Conservation (phyloP, 2,113 vertebrate species). For the Pogonocichla stellata region DNA sequence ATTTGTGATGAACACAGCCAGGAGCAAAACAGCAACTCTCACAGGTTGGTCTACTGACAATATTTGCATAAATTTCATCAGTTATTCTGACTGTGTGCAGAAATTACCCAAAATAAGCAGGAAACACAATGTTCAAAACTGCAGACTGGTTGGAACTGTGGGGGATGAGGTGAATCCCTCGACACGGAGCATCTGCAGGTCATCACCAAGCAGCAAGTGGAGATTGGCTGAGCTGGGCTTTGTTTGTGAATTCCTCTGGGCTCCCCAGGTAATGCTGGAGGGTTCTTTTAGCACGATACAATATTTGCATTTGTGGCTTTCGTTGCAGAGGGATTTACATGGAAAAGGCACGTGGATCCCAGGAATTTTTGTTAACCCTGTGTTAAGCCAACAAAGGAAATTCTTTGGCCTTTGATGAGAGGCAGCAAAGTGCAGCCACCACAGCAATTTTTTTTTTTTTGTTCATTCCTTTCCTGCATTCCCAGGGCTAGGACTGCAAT, state of each 20-base stretch:
- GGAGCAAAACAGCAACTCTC: neutral
- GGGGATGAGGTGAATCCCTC: neutral
- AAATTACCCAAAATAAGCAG: neutral
- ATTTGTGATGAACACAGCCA: neutral
- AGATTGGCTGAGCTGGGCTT: neutral
- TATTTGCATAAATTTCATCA: neutral
- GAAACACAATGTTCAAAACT: neutral
- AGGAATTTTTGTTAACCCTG: neutral
- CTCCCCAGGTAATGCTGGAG: neutral
- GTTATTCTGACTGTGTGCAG: neutral
- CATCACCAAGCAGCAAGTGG: neutral
- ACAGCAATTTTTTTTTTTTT: neutral
- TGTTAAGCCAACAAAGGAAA: neutral
- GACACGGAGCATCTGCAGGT: accelerated
- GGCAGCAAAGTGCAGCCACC: neutral
- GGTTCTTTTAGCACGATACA: neutral
- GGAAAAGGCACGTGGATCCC: neutral
- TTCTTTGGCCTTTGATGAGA: neutral
- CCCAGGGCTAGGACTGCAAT: accelerated
- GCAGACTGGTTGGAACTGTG: accelerated
- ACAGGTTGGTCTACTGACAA: accelerated
- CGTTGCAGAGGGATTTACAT: neutral
- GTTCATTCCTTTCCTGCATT: neutral
- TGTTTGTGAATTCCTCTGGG: neutral
- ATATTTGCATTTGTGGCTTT: neutral